Evolutionary conservation across 1,140 invertebrate species (phyloP), one percentile per base, ranked within the genome.

Genomic region (Brachionus manjavacas): DNA sequence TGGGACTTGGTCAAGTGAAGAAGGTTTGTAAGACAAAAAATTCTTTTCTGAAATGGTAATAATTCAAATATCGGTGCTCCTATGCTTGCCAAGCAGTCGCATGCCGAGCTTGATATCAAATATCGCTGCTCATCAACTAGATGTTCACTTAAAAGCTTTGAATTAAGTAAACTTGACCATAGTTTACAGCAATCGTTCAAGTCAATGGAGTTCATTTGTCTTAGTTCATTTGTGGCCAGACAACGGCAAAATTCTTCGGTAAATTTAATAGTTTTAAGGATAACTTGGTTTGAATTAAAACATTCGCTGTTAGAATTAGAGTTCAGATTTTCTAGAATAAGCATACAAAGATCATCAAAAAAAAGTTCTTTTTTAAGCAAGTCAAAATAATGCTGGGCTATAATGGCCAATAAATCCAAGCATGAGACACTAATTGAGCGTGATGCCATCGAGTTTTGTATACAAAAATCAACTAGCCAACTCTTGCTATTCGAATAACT

Each of bases 121-220:
- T 81, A 81, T 4, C 79, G 49, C 43, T 81, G 79, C 25, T 81
- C 79, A 25, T 81, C 79, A 20, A 81, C 39, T 7, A 81, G 25
- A 64, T 64, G 41, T 7, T 81, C 79, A 64, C 52, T 60, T 20
- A 81, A 11, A 23, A 81, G 28, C 41, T 39, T 81, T 39, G 79
- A 81, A 68, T 25, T 68, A 2, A 81, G 43, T 46, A 81, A 46
- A 4, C 14, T 64, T 9, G 79, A 81, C 79, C 79, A 81, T 23
- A 81, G 23, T 81, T 81, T 81, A 81, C 79, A 81, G 35, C 52
- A 81, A 46, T 81, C 79, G n/a, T 81, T 81, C n/a, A 81, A 68
- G n/a, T 81, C 79, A 14, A 81, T 81, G 28, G 35, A 60, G 28
- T 41, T 81, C 41, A 81, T 60, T 68, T 81, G 52, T 28, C 79